These are phyloP conservation scores for Spea hammondii DNA, from an alignment of 2,797 vertebrate genomes.

Conservation along the genomic window DNA sequence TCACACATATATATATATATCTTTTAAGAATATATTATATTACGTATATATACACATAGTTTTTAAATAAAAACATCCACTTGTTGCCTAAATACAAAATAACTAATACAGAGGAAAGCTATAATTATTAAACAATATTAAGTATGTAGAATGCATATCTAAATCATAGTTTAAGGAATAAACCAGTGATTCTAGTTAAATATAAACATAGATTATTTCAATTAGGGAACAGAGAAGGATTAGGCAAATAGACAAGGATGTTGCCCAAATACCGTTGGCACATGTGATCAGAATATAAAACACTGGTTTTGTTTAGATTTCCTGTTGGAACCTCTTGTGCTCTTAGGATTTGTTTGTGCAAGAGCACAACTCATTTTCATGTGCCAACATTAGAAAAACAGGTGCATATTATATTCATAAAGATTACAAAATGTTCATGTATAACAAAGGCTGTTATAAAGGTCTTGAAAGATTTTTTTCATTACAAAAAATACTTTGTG, in stretches of 20 bases:
- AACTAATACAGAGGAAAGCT: too few relatives aligned
- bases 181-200: conserved; percentile 46
- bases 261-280: conserved; percentile 37
- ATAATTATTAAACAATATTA: background rate
- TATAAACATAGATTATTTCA: conserved; percentile 48
- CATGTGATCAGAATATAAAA: conserved; percentile 47
- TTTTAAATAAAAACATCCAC: too few relatives aligned
- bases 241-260: conserved; percentile 47
- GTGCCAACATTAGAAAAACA: conserved; percentile 32
- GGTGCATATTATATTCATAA: conserved; percentile 31
- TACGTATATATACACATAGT: too few relatives aligned
- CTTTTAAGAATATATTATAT: too few relatives aligned
- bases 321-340: conserved; percentile 41
- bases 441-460: background rate
- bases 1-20: too few relatives aligned
- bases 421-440: conserved; percentile 8
- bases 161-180: conserved; percentile 25
- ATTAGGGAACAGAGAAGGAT: conserved; percentile 43
- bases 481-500: too few relatives aligned
- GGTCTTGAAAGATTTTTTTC: background rate
- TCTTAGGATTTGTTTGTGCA: conserved; percentile 20
- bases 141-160: conserved; percentile 17
- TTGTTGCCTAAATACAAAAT: too few relatives aligned
- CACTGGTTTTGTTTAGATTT: conserved; percentile 46
- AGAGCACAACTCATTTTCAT: conserved; percentile 28